Percentiles rank a stretch among this genome's conserved stretches.
These are phyloP conservation scores for Podarcis muralis DNA, from an alignment of 2,113 vertebrate species.

Conservation along the genomic window DNA sequence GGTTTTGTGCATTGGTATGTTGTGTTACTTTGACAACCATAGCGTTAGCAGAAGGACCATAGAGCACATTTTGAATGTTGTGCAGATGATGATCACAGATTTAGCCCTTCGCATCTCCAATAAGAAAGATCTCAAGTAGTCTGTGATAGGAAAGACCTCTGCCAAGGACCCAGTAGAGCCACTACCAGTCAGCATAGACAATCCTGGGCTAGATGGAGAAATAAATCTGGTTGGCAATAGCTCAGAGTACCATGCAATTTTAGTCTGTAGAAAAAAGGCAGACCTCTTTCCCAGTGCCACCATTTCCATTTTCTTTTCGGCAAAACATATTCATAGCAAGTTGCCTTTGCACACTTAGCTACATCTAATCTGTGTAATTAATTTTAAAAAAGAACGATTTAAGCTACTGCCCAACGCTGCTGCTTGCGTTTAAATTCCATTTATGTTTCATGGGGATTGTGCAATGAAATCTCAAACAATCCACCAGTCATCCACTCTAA, in stretches of 20 bases:
- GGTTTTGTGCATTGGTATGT: conserved; percentile 6
- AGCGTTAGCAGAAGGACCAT: not conserved
- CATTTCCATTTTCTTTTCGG: conserved; percentile 39
- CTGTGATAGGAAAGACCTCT: not conserved
- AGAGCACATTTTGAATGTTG: conserved; percentile 12
- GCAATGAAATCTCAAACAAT: conserved; percentile 67
- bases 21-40: conserved; percentile 23
- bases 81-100: not conserved
- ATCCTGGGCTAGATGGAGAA: too few species aligned
- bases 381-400: conserved; percentile 66
- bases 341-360: conserved; percentile 40
- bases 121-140: not conserved
- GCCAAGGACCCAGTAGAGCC: too few species aligned
- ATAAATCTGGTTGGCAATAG: not conserved
- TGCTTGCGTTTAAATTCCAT: conserved; percentile 55
- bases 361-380: conserved; percentile 52
- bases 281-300: conserved; percentile 16
- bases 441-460: conserved; percentile 71
- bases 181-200: too few species aligned
- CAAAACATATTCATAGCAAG: conserved; percentile 57
- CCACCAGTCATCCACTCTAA: conserved; percentile 70
- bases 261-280: not conserved
- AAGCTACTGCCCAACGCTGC: conserved; percentile 49
- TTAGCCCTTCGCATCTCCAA: not conserved
- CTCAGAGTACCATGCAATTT: too few species aligned